Conservation (phyloP, 2,113 vertebrate genomes). For the Melanocharis versteri region DNA sequence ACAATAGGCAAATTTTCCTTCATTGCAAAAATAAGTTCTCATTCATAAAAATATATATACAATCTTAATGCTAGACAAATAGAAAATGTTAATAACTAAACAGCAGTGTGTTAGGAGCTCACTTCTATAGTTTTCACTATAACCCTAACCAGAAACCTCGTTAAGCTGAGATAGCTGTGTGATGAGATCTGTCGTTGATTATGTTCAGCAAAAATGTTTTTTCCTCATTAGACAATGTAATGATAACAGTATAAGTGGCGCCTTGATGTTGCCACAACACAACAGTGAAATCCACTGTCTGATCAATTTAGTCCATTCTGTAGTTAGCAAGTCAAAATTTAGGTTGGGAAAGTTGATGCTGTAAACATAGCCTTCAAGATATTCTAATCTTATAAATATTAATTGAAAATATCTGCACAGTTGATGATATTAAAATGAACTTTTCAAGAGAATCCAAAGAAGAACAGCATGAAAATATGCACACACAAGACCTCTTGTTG, state of each 20-base stretch:
- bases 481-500: rapidly evolving
- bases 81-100: background rate
- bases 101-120: background rate
- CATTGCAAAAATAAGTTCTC: background rate
- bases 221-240: background rate
- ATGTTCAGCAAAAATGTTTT: background rate
- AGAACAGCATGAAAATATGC: background rate
- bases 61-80: background rate
- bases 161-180: background rate
- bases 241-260: background rate
- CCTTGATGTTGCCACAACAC: background rate
- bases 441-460: background rate
- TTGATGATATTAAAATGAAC: background rate
- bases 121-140: background rate
- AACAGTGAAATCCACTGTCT: background rate
- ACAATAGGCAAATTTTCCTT: background rate
- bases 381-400: background rate
- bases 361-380: background rate
- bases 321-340: background rate
- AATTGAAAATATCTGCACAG: background rate
- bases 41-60: background rate
- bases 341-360: background rate
- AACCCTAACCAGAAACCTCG: background rate
- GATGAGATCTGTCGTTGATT: background rate
- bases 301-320: background rate